These are phyloP conservation scores for Passer montanus DNA, from an alignment of 2,113 vertebrate genomes.

Conservation along the genomic window DNA sequence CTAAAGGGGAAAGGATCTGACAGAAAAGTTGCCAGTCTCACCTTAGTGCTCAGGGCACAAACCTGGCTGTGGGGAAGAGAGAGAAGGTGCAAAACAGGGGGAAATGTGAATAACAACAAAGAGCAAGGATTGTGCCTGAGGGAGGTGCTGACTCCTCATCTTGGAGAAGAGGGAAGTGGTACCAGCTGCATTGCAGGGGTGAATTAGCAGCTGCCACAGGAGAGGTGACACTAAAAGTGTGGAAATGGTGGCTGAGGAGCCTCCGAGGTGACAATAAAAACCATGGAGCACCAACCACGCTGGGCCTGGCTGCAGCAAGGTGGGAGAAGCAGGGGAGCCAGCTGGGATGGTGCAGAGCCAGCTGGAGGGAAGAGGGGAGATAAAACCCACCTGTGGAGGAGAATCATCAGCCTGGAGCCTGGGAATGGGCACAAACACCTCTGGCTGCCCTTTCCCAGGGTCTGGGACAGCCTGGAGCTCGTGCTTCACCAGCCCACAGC, in stretches of 20 bases:
- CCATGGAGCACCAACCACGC: rapidly evolving
- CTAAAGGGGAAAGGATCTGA: conserved; percentile 18
- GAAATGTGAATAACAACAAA: background rate
- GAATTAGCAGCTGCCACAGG: background rate
- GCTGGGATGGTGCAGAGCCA: background rate
- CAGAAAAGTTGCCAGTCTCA: conserved; percentile 1
- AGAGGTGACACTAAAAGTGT: background rate
- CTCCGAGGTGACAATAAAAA: background rate
- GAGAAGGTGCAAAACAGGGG: background rate
- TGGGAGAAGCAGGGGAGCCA: background rate
- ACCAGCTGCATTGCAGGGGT: background rate
- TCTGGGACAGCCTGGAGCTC: background rate
- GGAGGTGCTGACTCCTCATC: background rate
- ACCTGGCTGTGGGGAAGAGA: background rate
- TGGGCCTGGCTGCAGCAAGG: background rate
- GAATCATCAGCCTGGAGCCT: background rate
- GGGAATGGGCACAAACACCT: background rate
- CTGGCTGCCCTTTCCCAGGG: background rate
- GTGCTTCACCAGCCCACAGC: background rate
- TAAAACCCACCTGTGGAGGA: background rate
- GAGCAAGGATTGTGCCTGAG: background rate
- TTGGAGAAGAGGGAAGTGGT: background rate
- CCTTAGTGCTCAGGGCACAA: conserved; percentile 2
- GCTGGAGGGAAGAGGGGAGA: background rate
- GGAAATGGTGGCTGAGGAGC: background rate